These are phyloP conservation scores for Phoebastria nigripes DNA, from an alignment of 2,797 vertebrate genomes.

Conservation along the genomic window DNA sequence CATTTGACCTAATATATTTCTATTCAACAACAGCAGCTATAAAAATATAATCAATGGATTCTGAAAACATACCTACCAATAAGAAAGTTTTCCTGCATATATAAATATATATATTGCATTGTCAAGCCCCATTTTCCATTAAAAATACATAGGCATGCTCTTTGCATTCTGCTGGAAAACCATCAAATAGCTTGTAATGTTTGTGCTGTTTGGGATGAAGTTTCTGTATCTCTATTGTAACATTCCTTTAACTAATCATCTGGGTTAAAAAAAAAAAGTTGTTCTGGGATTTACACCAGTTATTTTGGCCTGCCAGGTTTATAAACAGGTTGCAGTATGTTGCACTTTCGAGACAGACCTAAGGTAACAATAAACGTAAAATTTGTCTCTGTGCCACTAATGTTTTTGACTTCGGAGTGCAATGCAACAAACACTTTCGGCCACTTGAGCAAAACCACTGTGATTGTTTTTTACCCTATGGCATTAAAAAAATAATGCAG, in stretches of 20 bases:
- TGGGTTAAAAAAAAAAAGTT: background rate
- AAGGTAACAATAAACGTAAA: background rate
- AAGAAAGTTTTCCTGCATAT: background rate
- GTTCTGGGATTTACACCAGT: background rate
- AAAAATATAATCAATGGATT: background rate
- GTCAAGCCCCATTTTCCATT: background rate
- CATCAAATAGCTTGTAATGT: background rate
- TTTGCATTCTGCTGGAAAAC: background rate
- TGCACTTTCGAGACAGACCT: background rate
- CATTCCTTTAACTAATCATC: background rate
- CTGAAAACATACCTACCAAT: background rate
- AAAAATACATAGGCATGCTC: background rate
- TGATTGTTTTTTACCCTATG: background rate
- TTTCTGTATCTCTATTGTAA: background rate
- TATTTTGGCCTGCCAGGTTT: background rate
- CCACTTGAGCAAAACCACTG: background rate
- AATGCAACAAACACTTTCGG: background rate
- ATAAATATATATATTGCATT: background rate
- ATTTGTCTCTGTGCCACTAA: background rate
- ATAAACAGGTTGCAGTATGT: background rate
- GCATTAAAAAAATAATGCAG: background rate
- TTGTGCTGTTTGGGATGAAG: background rate
- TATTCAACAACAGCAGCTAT: background rate
- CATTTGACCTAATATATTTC: background rate
- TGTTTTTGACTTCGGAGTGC: background rate